Evolutionary conservation across 1,140 invertebrate species (phyloP).

Genomic region (Anoplophora glabripennis): DNA sequence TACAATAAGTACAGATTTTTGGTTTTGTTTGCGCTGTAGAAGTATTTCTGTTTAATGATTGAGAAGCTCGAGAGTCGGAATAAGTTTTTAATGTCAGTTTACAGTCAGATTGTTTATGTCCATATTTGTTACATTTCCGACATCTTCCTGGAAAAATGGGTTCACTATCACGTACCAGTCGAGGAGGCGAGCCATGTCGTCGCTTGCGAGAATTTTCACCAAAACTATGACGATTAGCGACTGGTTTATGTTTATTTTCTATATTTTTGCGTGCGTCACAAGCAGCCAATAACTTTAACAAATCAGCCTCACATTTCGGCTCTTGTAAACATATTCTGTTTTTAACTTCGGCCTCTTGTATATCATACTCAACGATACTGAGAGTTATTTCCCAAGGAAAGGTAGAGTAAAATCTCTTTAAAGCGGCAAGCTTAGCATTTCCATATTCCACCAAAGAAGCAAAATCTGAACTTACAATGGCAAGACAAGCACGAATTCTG

Average conservation of each 20-base stretch:
- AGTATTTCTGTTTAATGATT: too few species aligned
- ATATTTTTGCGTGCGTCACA: constrained; percentile 1
- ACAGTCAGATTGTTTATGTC: background rate
- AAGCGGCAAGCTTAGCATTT: constrained; percentile 15
- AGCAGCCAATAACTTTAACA: constrained; percentile 23
- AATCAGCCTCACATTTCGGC: background rate
- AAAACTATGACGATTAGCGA: too few species aligned
- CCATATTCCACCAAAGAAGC: constrained; percentile 21
- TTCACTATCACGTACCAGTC: constrained; percentile 25
- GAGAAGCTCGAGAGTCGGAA: too few species aligned
- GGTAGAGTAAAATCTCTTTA: constrained; percentile 15
- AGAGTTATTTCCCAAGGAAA: constrained; percentile 19
- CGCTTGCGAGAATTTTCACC: constrained; percentile 32
- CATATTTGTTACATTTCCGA: constrained; percentile 32
- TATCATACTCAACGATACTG: constrained; percentile 16
- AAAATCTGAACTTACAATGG: constrained; percentile 8
- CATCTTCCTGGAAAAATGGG: constrained; percentile 12
- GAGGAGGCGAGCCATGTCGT: constrained; percentile 19
- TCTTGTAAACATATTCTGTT: constrained; percentile 11
- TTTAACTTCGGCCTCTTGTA: constrained; percentile 30
- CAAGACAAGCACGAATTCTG: constrained; percentile 9
- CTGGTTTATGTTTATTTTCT: constrained; percentile 25
- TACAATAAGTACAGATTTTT: too few species aligned
- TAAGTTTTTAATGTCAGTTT: constrained; percentile 4
- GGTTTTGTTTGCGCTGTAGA: too few species aligned